Conservation (phyloP, 2,113 vertebrate genomes). For the Cavia aperea region DNA sequence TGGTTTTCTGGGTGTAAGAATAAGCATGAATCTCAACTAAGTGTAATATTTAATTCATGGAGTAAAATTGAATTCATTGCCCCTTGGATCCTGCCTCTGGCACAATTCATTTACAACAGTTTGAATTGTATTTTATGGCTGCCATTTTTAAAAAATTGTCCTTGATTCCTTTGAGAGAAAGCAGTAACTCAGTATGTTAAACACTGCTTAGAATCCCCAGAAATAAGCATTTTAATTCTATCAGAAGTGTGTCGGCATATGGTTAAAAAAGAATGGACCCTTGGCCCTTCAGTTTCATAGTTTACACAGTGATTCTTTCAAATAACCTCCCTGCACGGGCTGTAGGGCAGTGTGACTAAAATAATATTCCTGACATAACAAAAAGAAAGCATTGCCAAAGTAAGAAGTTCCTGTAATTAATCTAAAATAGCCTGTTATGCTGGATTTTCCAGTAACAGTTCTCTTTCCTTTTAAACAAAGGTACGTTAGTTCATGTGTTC, state of each 20-base stretch:
- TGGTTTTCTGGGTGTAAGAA: conserved; percentile 28
- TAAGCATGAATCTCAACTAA: conserved; percentile 24
- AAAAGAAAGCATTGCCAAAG: conserved; percentile 12
- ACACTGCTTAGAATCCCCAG: conserved; percentile 28
- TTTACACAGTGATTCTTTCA: not conserved
- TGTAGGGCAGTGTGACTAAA: not conserved
- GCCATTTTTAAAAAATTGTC: conserved; percentile 38
- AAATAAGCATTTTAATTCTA: conserved; percentile 37
- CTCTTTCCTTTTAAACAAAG: conserved; percentile 19
- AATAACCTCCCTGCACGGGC: not conserved
- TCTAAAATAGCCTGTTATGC: conserved; percentile 18
- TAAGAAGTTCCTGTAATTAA: not conserved
- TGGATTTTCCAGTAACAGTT: conserved; percentile 42
- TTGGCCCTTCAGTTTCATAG: not conserved
- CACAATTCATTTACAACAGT: conserved; percentile 41
- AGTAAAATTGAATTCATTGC: conserved; percentile 30
- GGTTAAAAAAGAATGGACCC: conserved; percentile 36
- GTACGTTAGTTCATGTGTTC: not conserved
- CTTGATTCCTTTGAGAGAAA: conserved; percentile 50
- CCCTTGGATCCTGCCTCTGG: conserved; percentile 1
- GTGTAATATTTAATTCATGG: conserved; percentile 34
- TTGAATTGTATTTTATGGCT: conserved; percentile 42
- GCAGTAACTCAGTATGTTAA: conserved; percentile 44
- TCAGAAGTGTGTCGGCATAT: not conserved
- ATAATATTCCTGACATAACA: not conserved